These are phyloP conservation scores for Cynocephalus volans DNA, from an alignment of 2,113 vertebrate species.

Conservation along the genomic window DNA sequence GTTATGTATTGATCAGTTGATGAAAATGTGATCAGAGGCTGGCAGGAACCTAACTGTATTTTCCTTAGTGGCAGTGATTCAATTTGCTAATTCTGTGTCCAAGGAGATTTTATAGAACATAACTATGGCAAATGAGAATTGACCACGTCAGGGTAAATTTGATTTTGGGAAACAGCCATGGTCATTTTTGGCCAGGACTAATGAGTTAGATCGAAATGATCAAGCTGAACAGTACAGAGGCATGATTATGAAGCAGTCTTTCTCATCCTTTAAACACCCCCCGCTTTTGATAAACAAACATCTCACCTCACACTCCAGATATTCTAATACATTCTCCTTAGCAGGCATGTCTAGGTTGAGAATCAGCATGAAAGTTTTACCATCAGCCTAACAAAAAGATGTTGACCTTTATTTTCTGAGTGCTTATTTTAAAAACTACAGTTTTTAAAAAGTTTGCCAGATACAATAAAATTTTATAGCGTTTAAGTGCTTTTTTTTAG, in stretches of 20 bases:
- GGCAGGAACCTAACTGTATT: conserved; percentile 9
- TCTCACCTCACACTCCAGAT: background rate
- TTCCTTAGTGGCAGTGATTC: background rate
- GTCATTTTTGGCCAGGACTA: background rate
- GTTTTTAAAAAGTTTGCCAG: conserved; percentile 31
- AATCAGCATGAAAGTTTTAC: conserved; percentile 1
- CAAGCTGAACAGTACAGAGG: background rate
- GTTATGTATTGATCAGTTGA: background rate
- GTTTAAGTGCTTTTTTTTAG: background rate
- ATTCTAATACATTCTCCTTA: background rate
- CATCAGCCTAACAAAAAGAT: background rate
- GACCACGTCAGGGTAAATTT: background rate
- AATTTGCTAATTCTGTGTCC: conserved; percentile 30
- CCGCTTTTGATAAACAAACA: conserved; percentile 3
- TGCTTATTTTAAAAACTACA: conserved; percentile 51
- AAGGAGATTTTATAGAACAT: background rate
- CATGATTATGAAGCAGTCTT: background rate
- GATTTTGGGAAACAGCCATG: conserved; percentile 6
- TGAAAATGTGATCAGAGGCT: background rate
- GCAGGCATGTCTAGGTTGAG: background rate
- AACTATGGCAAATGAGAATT: conserved; percentile 9
- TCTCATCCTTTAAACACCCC: background rate
- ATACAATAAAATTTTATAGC: conserved; percentile 17
- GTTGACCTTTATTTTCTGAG: background rate
- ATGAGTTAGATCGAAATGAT: conserved; percentile 15